Base-by-base conservation (phyloP, 2,113 vertebrate genomes). In the Nerophis ophidion region DNA sequence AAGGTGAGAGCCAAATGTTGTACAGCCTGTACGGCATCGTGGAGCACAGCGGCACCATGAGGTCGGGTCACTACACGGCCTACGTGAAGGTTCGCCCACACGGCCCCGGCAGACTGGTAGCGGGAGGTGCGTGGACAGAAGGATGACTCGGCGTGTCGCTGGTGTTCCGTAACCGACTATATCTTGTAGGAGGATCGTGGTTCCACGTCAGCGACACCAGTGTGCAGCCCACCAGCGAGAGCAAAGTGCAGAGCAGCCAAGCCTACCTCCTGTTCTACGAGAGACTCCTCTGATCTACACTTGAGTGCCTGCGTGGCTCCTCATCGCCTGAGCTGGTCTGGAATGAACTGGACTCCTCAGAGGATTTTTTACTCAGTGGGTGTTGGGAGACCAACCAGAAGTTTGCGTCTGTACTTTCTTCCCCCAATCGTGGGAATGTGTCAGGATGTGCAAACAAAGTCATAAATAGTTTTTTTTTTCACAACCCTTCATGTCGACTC, bases 181-280 rank as follows among this genome's bases (percentile, higher is more conserved):
- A 5, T 17, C 17, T 5, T 11, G 34, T 55, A 85, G 89, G 72
- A 60, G 95, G 94, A 59, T 91, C 90, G 19, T 99, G 97, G 97
- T 99, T 94, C 81, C 91, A 99, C 75, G 77, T 97, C 79, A 99
- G 97, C 0, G 97, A 99, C 61, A 93, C 91, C 15, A 92, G 91
- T 0, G 91, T 99, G 40, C 93, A 95, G 74, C 86, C 92, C 3
- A 94, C 95, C 61, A 82, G 92, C 38, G 81, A 88, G 48, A 70
- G 85, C 1, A 92, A 92, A 88, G 96, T 95, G 60, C 91, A 93
- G 57, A 90, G 82, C 68, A 92, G 93, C 1, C 96, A 99, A 85
- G 97, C 96, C 34, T 99, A 98, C 90, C 93, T 99, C 75, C 91
- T 99, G 5, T 99, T 99, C 81, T 99, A 99, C 7, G 96, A 99